A percentile compares a stretch with the other conserved stretches of the same genome.
phyloP scores from a whole-genome alignment of 2,113 vertebrate genomes.

The Pelobates fuscus region DNA sequence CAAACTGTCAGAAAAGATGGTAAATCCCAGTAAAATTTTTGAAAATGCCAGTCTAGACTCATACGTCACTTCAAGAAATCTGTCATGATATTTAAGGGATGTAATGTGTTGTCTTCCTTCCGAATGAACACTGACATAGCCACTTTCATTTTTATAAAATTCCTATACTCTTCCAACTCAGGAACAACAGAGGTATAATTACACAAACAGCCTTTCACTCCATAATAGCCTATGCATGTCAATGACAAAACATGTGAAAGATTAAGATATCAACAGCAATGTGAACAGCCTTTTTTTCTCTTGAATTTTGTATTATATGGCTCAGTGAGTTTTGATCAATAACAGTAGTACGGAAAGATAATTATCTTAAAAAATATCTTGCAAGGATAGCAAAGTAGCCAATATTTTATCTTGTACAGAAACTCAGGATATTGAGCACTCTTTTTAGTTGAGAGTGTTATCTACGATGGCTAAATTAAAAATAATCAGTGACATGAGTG shows the following conservation, averaged over 20 bases:
- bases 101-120: slow-evolving; percentile 13
- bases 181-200: slow-evolving; percentile 26
- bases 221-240: slow-evolving; percentile 34
- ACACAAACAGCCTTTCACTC: slow-evolving; percentile 16
- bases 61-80: slow-evolving; percentile 25
- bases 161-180: not conserved
- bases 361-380: slow-evolving; percentile 42
- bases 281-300: slow-evolving; percentile 36
- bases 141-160: slow-evolving; percentile 11
- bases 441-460: slow-evolving; percentile 18
- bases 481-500: slow-evolving; percentile 2
- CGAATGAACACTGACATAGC: slow-evolving; percentile 17
- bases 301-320: slow-evolving; percentile 38
- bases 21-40: not conserved
- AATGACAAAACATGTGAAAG: slow-evolving; percentile 33
- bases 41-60: slow-evolving; percentile 30
- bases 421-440: slow-evolving; percentile 17
- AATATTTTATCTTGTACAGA: slow-evolving; percentile 29
- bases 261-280: slow-evolving; percentile 44
- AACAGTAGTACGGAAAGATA: slow-evolving; percentile 34
- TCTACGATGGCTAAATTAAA: slow-evolving; percentile 33
- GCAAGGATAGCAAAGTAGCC: slow-evolving; percentile 7
- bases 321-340: slow-evolving; percentile 45
- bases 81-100: slow-evolving; percentile 30
- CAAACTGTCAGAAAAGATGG: not conserved